A percentile compares a stretch with the other conserved stretches of the same genome.
Conservation (phyloP, 2,113 vertebrate genomes). For the Xenopus borealis region DNA sequence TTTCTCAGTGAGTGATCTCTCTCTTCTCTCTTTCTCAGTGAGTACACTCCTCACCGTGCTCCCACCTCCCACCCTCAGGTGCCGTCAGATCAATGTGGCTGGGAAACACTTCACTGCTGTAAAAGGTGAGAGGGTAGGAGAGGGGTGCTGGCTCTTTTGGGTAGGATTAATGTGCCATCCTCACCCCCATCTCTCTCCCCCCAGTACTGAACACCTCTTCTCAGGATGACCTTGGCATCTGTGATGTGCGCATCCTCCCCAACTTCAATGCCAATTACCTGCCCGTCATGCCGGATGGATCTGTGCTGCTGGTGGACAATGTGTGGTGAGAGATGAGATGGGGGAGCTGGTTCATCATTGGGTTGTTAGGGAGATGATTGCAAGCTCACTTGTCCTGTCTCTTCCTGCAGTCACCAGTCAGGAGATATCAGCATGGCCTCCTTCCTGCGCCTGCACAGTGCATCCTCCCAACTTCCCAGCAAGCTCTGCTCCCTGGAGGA, state of each 20-base stretch:
- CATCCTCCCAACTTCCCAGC: conserved; percentile 70
- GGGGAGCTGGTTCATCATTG: too few relatives aligned
- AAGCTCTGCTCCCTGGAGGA: conserved; percentile 79
- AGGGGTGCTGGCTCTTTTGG: background rate
- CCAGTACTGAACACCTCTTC: conserved; percentile 76
- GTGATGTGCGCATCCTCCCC: conserved; percentile 77
- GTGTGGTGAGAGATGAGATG: conserved; percentile 69
- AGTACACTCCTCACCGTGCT: conserved; percentile 79
- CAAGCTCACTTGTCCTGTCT: background rate
- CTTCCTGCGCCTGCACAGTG: conserved; percentile 70
- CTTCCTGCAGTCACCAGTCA: conserved; percentile 72
- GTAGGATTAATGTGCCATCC: background rate
- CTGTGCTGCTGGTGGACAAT: conserved; percentile 81
- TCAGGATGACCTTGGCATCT: conserved; percentile 76
- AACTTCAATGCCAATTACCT: conserved; percentile 85
- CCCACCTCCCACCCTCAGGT: conserved; percentile 77
- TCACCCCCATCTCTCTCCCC: conserved; percentile 1
- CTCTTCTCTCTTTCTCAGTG: conserved; percentile 60
- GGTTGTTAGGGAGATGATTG: too few relatives aligned
- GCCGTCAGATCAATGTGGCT: conserved; percentile 78
- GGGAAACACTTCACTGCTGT: conserved; percentile 80
- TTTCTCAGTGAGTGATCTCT: conserved; percentile 14
- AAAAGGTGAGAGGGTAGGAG: conserved; percentile 67
- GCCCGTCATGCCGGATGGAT: conserved; percentile 86
- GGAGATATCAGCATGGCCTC: conserved; percentile 81